Evolutionary conservation across 1,140 invertebrate species (phyloP).

Genomic region (Panulirus ornatus): DNA sequence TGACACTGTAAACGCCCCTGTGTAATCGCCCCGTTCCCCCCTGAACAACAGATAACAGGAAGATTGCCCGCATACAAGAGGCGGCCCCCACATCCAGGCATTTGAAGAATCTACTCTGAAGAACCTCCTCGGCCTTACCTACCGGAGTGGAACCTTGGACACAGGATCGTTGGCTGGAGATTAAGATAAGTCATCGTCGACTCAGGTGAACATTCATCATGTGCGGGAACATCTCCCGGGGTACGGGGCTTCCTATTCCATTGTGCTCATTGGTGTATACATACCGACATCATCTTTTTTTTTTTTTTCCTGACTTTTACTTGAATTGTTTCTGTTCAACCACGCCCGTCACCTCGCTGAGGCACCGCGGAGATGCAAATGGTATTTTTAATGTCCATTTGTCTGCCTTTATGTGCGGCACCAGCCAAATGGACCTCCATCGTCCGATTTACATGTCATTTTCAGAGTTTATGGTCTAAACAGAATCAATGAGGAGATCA

Average conservation of each 20-base stretch:
- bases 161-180: not conserved
- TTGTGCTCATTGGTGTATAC: no score
- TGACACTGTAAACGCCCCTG: not conserved
- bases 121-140: not conserved
- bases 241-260: no score
- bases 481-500: not conserved
- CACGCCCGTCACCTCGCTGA: not conserved
- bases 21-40: not conserved
- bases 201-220: not conserved
- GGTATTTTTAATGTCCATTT: not conserved
- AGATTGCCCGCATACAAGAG: not conserved
- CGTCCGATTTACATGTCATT: not conserved
- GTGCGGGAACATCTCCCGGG: not conserved
- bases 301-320: no score
- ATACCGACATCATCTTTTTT: no score
- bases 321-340: not conserved
- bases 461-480: not conserved
- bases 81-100: not conserved
- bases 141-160: not conserved
- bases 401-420: not conserved
- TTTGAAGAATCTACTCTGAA: not conserved
- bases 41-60: not conserved
- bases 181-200: not conserved
- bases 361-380: not conserved
- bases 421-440: slow-evolving; percentile 1